Evolutionary conservation across 2,797 vertebrate species (phyloP), one percentile per base, ranked within the genome.

Genomic region (Poecilia velifera): DNA sequence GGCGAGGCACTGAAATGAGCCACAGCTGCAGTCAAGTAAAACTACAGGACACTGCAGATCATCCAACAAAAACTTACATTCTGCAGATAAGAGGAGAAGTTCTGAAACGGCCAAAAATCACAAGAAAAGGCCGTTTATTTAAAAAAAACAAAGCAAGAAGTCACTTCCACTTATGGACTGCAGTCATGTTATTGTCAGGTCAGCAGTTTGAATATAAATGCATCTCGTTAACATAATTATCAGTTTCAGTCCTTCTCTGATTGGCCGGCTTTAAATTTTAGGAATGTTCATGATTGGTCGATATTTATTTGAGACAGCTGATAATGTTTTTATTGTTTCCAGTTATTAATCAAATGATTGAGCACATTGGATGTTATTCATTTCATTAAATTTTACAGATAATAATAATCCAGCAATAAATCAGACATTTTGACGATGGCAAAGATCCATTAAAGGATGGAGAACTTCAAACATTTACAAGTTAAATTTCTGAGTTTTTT

Each of bases 21-120:
- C 57, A 6, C 55, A n/a, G 80, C 74, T 75, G 57, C 79, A 77
- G 74, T 70, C 41, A 39, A 72, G 57, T 70, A 53, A 73, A 76
- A 70, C 43, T 71, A 77, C 76, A 78, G 76, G 76, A 73, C 39
- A 71, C 71, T 59, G 34, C 62, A 45, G 70, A 59, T 71, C 51
- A 74, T 77, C 62, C 66, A 43, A 64, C 79, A 59, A 51, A 43
- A 75, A 57, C 66, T 16, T 55, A 34, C 78, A 45, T 36, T 53
- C 51, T 45, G 41, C 62, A 71, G 20, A 31, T 28, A 25, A 14
- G 20, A 49, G 43, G 34, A 73, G 16, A 73, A 39, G 22, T 70
- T 43, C 39, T n/a, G 66, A 13, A 25, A 13, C 6, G 10, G 66
- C 22, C 66, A 2, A n/a, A n/a, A 70, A 66, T 66, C 39, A 12